Evolutionary conservation across 1,140 invertebrate species (phyloP).

Genomic region (Papilio aristodemus): DNA sequence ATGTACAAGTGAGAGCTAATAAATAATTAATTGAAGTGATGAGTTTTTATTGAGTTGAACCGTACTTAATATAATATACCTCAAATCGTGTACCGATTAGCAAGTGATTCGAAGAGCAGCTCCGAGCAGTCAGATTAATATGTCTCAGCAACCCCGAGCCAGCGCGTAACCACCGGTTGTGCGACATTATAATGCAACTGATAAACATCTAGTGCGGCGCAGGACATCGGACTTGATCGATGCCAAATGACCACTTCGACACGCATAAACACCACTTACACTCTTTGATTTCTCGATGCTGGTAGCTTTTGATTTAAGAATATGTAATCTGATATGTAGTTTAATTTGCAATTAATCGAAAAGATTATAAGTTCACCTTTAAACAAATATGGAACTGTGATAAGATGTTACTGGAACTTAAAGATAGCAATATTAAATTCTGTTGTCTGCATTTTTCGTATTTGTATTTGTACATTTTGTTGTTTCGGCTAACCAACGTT

Average conservation of each 20-base stretch:
- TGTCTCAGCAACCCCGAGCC: constrained; percentile 36
- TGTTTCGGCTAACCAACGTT: too few species aligned
- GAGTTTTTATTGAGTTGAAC: too few species aligned
- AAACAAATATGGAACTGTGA: background rate
- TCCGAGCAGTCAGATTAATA: constrained; percentile 40
- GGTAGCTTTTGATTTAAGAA: constrained; percentile 24
- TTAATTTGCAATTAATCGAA: constrained; percentile 5
- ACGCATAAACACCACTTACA: constrained; percentile 24
- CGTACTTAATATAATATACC: too few species aligned
- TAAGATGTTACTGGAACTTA: background rate
- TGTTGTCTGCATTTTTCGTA: too few species aligned
- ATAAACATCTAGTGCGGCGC: constrained; percentile 24
- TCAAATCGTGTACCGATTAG: constrained; percentile 36
- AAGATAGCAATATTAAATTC: too few species aligned
- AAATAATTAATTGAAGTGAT: too few species aligned
- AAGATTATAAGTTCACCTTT: constrained; percentile 3
- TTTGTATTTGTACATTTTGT: too few species aligned
- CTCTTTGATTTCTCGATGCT: constrained; percentile 3
- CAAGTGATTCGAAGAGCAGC: constrained; percentile 13
- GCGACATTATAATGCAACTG: constrained; percentile 28
- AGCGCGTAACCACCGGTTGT: constrained; percentile 26
- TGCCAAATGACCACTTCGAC: constrained; percentile 30
- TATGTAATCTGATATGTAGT: constrained; percentile 16
- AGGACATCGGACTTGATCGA: constrained; percentile 32
- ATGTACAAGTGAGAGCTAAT: too few species aligned